Conservation (phyloP, 2,113 vertebrate species). For the Aythya baeri region DNA sequence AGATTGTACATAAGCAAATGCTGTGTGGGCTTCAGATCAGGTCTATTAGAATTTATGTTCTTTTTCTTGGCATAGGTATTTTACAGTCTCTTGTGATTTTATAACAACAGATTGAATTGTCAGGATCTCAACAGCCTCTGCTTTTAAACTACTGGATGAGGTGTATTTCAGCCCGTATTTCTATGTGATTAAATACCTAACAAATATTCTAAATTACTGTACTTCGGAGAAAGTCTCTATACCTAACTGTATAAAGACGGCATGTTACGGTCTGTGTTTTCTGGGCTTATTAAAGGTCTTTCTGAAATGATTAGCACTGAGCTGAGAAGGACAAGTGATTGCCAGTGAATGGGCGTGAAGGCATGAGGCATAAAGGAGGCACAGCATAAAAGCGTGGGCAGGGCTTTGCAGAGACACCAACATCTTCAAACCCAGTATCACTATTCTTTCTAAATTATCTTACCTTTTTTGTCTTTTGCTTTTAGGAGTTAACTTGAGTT, state of each 20-base stretch:
- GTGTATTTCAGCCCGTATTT: not conserved
- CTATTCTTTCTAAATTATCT: not conserved
- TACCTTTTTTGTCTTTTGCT: not conserved
- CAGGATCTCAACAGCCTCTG: not conserved
- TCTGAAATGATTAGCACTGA: not conserved
- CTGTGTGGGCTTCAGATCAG: not conserved
- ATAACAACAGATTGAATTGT: not conserved
- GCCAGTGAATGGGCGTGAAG: not conserved
- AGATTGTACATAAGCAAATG: not conserved
- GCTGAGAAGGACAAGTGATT: not conserved
- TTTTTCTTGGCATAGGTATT: not conserved
- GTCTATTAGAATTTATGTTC: not conserved
- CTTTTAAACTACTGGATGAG: not conserved
- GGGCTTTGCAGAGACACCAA: not conserved
- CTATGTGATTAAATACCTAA: not conserved
- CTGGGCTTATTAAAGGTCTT: not conserved
- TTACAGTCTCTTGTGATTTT: not conserved
- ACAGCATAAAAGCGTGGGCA: not conserved
- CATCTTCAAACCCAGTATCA: not conserved
- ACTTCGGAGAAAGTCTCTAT: not conserved
- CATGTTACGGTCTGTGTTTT: not conserved
- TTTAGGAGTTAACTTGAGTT: not conserved
- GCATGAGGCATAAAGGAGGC: not conserved
- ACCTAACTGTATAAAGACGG: not conserved
- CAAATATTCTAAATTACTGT: not conserved